phyloP scores from a whole-genome alignment of 1,140 invertebrate genomes.

The Aphis craccivora region DNA sequence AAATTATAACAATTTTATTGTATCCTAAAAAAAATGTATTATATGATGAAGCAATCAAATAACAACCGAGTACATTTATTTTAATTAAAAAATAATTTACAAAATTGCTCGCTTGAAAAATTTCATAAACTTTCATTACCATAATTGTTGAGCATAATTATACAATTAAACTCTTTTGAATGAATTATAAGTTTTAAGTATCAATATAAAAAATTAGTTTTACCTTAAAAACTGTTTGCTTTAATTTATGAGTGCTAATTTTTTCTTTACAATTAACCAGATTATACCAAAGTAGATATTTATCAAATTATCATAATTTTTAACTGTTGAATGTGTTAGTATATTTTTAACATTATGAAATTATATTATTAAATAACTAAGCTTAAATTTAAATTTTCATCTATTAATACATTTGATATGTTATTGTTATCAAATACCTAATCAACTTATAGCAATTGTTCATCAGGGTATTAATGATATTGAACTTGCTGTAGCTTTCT shows the following conservation, averaged over 20 bases:
- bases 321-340: no score
- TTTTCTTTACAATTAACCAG: not conserved
- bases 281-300: constrained; percentile 10
- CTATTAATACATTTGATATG: not conserved
- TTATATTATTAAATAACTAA: not conserved
- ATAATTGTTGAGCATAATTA: not conserved
- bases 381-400: constrained; percentile 15
- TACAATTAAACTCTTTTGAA: not conserved
- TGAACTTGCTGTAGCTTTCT: not conserved
- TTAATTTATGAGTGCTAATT: not conserved
- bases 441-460: constrained; percentile 23
- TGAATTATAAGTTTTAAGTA: not conserved
- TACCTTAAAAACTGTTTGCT: not conserved
- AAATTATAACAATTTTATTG: not conserved
- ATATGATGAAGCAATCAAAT: not conserved
- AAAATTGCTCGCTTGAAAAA: not conserved
- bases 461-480: constrained; percentile 38
- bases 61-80: not conserved
- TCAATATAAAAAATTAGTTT: not conserved
- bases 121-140: not conserved
- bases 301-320: not conserved
- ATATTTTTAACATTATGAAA: not conserved
- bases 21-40: not conserved
- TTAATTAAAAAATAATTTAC: not conserved
- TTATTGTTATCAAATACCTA: not conserved